These are phyloP conservation scores for Euplagia quadripunctaria DNA, from an alignment of 2,888 invertebrate species.

Conservation along the genomic window DNA sequence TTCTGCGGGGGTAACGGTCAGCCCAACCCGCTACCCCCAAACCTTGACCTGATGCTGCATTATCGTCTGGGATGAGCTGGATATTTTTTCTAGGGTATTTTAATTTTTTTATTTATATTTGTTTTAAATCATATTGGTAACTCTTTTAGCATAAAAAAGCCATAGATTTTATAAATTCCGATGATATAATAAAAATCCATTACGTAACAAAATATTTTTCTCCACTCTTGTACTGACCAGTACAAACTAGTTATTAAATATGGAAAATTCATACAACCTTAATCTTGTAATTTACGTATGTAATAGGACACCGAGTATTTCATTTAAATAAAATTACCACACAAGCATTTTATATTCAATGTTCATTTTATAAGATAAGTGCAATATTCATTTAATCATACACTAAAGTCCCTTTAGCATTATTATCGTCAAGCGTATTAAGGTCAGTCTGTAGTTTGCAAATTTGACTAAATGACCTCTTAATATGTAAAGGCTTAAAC, in stretches of 20 bases:
- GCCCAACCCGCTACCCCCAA: too few relatives aligned
- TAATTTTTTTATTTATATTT: too few relatives aligned
- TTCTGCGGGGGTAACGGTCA: too few relatives aligned
- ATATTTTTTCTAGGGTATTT: too few relatives aligned
- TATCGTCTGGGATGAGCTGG: too few relatives aligned
- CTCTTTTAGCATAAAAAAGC: too few relatives aligned
- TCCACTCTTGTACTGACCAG: constrained; percentile 10
- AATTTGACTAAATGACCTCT: neutral
- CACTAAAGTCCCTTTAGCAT: neutral
- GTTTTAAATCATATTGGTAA: too few relatives aligned
- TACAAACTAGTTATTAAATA: constrained; percentile 34
- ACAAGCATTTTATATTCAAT: constrained; percentile 33
- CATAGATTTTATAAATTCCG: too few relatives aligned
- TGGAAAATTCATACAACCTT: constrained; percentile 41
- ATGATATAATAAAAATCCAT: too few relatives aligned
- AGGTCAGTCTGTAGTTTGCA: neutral
- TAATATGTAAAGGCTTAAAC: too few relatives aligned
- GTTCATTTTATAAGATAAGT: constrained; percentile 32
- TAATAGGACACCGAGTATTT: constrained; percentile 38
- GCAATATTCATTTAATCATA: neutral
- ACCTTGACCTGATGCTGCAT: too few relatives aligned
- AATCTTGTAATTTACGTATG: constrained; percentile 45
- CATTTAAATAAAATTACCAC: constrained; percentile 38
- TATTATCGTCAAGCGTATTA: neutral
- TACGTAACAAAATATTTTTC: neutral